Percentiles rank a stretch among this genome's conserved stretches.
These are phyloP conservation scores for Kuschelorhynchus macadamiae DNA, from an alignment of 2,888 invertebrate genomes.

Conservation along the genomic window DNA sequence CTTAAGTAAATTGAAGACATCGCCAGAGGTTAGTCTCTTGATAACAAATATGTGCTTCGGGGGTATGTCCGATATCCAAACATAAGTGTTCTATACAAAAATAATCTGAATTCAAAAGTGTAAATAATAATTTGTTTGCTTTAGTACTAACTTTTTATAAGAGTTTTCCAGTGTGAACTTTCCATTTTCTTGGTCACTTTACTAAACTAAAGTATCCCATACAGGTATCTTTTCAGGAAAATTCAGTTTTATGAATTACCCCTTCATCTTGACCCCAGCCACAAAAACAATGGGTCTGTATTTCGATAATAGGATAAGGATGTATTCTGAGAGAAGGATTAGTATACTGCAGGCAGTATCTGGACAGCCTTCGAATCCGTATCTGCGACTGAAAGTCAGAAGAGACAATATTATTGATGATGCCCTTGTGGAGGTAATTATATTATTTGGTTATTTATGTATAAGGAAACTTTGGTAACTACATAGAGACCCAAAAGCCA, in stretches of 20 bases:
- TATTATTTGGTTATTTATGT: no score
- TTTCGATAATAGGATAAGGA: slow-evolving; percentile 94
- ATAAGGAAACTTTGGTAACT: no score
- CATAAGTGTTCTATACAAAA: no score
- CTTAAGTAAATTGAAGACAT: no score
- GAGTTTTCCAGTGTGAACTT: no score
- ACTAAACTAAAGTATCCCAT: slow-evolving; percentile 32
- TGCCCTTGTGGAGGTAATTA: slow-evolving; percentile 89
- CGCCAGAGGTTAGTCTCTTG: no score
- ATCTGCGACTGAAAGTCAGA: slow-evolving; percentile 85
- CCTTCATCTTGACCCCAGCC: slow-evolving; percentile 92
- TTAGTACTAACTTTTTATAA: no score
- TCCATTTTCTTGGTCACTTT: slow-evolving; percentile 13
- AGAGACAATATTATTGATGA: slow-evolving; percentile 92
- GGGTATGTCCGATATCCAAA: no score
- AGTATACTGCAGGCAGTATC: slow-evolving; percentile 88
- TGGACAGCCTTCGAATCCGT: slow-evolving; percentile 87
- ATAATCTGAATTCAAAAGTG: no score
- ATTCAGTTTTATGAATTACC: slow-evolving; percentile 92
- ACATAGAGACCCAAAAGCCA: no score
- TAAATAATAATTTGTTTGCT: no score
- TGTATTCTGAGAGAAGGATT: slow-evolving; percentile 92
- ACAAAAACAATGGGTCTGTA: slow-evolving; percentile 93
- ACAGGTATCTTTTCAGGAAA: slow-evolving; percentile 70
- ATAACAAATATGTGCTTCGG: no score